Evolutionary conservation across 2,888 invertebrate genomes (phyloP), one percentile per base, ranked within the genome.

Genomic region (Rhimphoctona megacephalus): DNA sequence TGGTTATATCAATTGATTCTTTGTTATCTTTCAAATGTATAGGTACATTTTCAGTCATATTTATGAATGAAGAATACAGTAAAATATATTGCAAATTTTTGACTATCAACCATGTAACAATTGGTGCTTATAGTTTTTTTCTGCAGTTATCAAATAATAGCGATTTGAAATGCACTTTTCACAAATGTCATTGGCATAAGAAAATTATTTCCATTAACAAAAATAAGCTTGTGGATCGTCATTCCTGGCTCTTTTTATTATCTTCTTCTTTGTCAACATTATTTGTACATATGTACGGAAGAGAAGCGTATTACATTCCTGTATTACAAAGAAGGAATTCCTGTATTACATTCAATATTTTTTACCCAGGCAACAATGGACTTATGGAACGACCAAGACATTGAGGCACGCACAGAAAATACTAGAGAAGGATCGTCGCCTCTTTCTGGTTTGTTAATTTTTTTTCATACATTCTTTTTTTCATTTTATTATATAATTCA

Each of bases 291-390:
- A 7, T 25, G 70, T 19, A 39, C 67, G 30, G 14, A 8, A 74
- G 43, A 8, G 19, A 43, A 49, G 6, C 0, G 9, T 25, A 2
- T n/a, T 49, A 14, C 11, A 33, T 36, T 52, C 7, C 7, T 7
- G 14, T 25, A 54, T 79, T 22, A 17, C 2, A 19, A n/a, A n/a
- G n/a, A n/a, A n/a, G n/a, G n/a, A n/a, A 33, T 36, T 52, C 7
- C 7, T 7, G 14, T 25, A 54, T 79, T 22, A 17, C 2, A 19
- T 39, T 19, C 30, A 9, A 19, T 67, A n/a, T 57, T 39, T 66
- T 14, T 33, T 73, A 17, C 46, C n/a, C 46, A 83, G 83, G 57
- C 69, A 67, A 86, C 72, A 67, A 86, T 86, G 86, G 83, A 83
- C 19, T 67, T 67, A 54, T 67, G 76, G 67, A 73, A 73, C 11